Conservation (phyloP, 2,113 vertebrate genomes). For the Mormyrus lacerda region DNA sequence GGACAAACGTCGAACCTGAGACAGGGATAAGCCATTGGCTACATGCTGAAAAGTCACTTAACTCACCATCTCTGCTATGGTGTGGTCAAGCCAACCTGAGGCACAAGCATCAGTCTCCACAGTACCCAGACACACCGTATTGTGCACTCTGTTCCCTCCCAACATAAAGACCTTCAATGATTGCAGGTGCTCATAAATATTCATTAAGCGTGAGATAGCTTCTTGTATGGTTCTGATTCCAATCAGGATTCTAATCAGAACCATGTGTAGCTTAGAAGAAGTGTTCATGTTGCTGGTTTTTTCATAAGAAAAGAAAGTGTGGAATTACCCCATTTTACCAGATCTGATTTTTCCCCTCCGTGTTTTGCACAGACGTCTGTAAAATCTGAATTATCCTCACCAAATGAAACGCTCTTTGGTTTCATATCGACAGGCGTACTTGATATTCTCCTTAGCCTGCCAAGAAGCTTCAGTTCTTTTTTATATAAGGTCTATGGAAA, state of each 20-base stretch:
- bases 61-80: neutral
- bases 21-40: neutral
- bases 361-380: neutral
- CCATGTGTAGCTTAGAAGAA: neutral
- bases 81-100: neutral
- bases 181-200: conserved; percentile 12
- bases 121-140: neutral
- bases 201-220: neutral
- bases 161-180: neutral
- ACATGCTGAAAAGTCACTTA: neutral
- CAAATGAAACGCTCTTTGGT: neutral
- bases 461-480: neutral
- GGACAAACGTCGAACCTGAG: conserved; percentile 69
- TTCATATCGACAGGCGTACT: neutral
- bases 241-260: neutral
- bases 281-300: conserved; percentile 4
- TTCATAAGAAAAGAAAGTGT: neutral
- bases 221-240: conserved; percentile 14
- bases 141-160: neutral
- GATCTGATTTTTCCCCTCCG: neutral
- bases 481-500: neutral
- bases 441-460: neutral
- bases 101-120: neutral
- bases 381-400: neutral
- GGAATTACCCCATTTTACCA: neutral